Conservation (phyloP, 2,113 vertebrate genomes). For the Charadrius vociferus region DNA sequence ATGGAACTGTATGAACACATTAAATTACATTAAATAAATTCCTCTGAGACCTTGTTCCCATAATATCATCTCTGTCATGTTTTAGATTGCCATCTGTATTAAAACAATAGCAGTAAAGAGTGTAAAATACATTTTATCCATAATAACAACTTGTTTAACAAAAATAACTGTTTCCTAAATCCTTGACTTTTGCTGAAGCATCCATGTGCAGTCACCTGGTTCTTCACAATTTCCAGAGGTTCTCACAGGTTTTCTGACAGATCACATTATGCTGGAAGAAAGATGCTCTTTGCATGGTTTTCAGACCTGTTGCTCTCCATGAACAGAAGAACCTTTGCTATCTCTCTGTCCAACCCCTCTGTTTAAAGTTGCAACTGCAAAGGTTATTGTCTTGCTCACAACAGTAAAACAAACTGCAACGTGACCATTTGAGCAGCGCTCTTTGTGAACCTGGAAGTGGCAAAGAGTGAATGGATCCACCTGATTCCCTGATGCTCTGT, state of each 20-base stretch:
- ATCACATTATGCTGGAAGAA: background rate
- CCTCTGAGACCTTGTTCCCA: background rate
- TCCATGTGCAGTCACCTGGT: background rate
- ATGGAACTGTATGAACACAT: background rate
- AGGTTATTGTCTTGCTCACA: background rate
- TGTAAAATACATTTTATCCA: background rate
- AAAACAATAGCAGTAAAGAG: background rate
- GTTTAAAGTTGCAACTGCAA: background rate
- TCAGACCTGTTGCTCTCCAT: background rate
- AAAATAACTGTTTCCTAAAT: background rate
- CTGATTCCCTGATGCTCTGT: background rate
- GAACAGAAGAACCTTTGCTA: background rate
- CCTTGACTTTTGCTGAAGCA: background rate
- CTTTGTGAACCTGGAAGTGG: background rate
- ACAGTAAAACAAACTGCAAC: background rate
- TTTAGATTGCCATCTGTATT: background rate
- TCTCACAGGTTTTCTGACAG: background rate
- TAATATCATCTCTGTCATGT: background rate
- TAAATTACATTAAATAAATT: background rate
- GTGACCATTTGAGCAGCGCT: background rate
- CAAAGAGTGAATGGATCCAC: background rate
- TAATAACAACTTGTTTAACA: background rate
- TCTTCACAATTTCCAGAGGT: background rate
- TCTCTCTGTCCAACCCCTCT: background rate
- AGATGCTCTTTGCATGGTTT: fast-evolving